Evolutionary conservation across 2,888 invertebrate genomes (phyloP).

Genomic region (Panzeria rudis): DNA sequence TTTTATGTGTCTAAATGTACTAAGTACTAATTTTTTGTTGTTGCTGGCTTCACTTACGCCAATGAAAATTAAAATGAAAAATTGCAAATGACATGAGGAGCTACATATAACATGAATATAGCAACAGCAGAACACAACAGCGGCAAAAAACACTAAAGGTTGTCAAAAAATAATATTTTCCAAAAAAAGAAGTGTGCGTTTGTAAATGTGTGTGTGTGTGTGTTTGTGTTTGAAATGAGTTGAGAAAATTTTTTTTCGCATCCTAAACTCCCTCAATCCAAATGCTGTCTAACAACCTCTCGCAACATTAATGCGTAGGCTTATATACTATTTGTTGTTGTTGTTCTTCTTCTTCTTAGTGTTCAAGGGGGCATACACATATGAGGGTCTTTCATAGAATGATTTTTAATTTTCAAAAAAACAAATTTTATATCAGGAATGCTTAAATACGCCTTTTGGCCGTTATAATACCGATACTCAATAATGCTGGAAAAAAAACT

Average conservation of each 20-base stretch:
- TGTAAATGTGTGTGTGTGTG: constrained; percentile 37
- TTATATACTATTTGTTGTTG: constrained; percentile 54
- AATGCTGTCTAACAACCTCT: constrained; percentile 28
- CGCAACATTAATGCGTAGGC: constrained; percentile 64
- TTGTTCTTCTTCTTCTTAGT: constrained; percentile 3
- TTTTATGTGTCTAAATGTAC: constrained; percentile 58
- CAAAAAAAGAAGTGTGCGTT: neutral
- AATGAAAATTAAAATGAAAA: constrained; percentile 83
- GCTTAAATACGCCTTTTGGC: no score
- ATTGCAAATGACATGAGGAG: constrained; percentile 80
- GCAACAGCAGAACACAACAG: constrained; percentile 42
- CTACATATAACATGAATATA: constrained; percentile 51
- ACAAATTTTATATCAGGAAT: no score
- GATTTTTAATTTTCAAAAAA: no score
- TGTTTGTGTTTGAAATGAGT: constrained; percentile 54
- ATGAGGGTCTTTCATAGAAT: constrained; percentile 20
- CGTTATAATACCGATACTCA: no score
- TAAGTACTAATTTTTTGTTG: constrained; percentile 68
- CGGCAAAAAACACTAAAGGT: constrained; percentile 75
- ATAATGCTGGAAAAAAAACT: no score
- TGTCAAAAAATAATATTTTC: constrained; percentile 74
- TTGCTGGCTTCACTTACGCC: constrained; percentile 76
- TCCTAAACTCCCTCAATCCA: constrained; percentile 39
- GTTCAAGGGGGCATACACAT: neutral
- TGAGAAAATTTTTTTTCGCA: constrained; percentile 38